These are phyloP conservation scores for Sebastes minor DNA, from an alignment of 2,797 vertebrate species.

Conservation along the genomic window DNA sequence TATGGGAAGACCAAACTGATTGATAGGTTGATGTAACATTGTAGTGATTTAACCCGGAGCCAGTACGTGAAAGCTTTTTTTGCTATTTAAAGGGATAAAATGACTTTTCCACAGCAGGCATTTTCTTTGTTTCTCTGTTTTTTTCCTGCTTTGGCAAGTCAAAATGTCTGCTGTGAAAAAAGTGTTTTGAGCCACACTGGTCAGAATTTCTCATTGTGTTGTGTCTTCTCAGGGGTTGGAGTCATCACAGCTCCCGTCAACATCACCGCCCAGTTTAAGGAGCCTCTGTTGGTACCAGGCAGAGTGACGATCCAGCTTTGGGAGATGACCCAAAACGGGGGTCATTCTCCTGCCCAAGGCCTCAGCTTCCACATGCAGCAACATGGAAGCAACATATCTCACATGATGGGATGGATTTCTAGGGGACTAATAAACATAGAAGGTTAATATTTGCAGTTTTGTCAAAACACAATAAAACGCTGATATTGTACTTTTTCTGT, in stretches of 20 bases:
- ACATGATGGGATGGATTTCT: conserved; percentile 62
- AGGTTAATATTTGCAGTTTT: neutral
- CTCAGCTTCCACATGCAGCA: conserved; percentile 62
- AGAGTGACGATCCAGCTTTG: conserved; percentile 61
- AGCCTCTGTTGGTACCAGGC: conserved; percentile 44
- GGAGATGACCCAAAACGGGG: conserved; percentile 11
- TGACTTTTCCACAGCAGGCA: neutral
- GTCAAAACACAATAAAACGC: neutral
- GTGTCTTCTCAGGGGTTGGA: conserved; percentile 58
- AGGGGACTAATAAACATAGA: neutral
- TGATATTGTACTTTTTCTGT: neutral
- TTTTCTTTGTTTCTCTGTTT: too few relatives aligned
- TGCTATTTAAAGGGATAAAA: neutral
- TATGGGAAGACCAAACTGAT: neutral
- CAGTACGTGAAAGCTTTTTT: neutral
- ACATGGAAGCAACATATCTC: conserved; percentile 4
- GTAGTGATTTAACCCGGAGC: neutral
- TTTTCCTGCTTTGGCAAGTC: too few relatives aligned
- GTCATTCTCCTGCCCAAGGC: neutral
- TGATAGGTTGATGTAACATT: neutral
- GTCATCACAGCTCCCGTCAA: conserved; percentile 67
- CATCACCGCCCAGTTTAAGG: conserved; percentile 56
- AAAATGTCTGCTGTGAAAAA: neutral
- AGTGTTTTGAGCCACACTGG: neutral
- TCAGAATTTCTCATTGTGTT: neutral